Evolutionary conservation across 2,888 invertebrate genomes (phyloP), one percentile per base, ranked within the genome.

Genomic region (Drosophila greeni): DNA sequence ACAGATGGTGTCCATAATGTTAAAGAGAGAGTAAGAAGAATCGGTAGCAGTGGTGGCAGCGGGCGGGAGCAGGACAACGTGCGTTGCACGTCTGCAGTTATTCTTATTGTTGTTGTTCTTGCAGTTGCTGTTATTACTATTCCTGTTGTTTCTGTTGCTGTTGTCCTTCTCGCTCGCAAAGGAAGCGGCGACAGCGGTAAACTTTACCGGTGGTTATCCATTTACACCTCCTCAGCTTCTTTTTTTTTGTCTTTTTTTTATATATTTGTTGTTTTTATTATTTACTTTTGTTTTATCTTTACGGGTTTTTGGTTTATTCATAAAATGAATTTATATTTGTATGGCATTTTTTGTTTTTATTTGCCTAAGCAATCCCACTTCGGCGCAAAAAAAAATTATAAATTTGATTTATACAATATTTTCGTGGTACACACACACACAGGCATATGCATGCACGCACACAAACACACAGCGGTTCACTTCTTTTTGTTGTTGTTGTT

Each of bases 1-100:
- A 84, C 88, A 88, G 78, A 88, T 87, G 80, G 86, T 87, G 86
- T 88, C 88, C 88, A 88, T 88, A 82, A 75, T 82, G 45, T 45
- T 45, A 8, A 18, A 8, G 45, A 45, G 75, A 70, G 70, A 59
- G 59, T 42, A 36, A 40, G 52, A 43, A 43, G 29, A 42, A 39
- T 45, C 23, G 37, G 59, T 60, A 59, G 43, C 20, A 34, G 57
- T 20, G 33, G 40, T 14, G 39, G 64, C 5, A 29, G 29, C 45
- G 45, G 45, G 45, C 45, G 61, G 68, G 65, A 64, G 66, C 66
- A 77, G 78, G 83, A 81, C 79, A 77, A 75, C 81, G 83, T 78
- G 83, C 73, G 45, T 55, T 66, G 56, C 51, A 56, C 16, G 49
- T 24, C 52, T 52, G 51, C 53, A 33, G 34, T 69, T 65, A 1